These are phyloP conservation scores for Chloroceryle amazona DNA, from an alignment of 2,797 vertebrate species.

Conservation along the genomic window DNA sequence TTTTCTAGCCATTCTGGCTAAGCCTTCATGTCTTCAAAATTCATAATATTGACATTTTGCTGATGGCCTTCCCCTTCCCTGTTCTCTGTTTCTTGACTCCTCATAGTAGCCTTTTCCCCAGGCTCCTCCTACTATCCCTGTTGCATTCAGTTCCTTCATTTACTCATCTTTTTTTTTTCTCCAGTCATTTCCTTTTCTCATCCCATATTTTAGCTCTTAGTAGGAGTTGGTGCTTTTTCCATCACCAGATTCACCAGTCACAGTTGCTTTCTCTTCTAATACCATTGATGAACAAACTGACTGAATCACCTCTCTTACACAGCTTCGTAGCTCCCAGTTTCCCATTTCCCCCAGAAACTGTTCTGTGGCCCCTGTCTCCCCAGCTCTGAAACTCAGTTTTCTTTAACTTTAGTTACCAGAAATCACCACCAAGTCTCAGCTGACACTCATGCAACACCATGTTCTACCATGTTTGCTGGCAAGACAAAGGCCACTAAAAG, in stretches of 20 bases:
- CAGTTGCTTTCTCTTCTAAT: not conserved
- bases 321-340: not conserved
- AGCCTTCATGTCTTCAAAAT: not conserved
- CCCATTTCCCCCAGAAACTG: not conserved
- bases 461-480: not conserved
- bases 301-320: not conserved
- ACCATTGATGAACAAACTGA: not conserved
- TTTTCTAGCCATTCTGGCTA: not conserved
- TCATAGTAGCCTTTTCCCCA: not conserved
- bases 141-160: not conserved
- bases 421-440: not conserved
- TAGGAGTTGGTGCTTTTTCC: not conserved
- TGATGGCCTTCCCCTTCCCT: not conserved
- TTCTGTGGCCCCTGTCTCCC: not conserved
- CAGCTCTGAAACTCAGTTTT: not conserved
- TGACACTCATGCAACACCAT: not conserved
- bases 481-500: not conserved
- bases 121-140: not conserved
- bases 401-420: not conserved
- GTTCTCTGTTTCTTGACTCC: not conserved
- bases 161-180: not conserved
- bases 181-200: not conserved
- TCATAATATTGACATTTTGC: not conserved
- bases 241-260: not conserved
- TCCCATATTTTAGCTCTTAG: not conserved